Base-by-base conservation (phyloP, 2,888 invertebrate genomes). In the Smittia aterrima region DNA sequence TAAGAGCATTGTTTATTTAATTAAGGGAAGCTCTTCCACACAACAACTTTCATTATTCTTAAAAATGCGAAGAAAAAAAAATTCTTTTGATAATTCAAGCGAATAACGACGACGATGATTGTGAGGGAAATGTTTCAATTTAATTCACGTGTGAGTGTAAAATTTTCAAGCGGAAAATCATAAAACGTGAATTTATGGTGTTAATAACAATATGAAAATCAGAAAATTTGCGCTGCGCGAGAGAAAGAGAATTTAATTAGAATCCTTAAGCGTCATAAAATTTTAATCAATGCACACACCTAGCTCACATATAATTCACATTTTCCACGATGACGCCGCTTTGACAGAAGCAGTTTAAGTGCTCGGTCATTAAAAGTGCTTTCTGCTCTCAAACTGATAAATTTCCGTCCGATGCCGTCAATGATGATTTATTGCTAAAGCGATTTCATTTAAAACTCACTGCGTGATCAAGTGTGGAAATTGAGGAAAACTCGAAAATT, bases 161-260 rank as follows among this genome's bases (percentile, higher is more conserved):
- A 58, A 58, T 22, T 58, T 3, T 22, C 7, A 22, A 6, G 58
- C 22, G 47, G 32, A n/a, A 47, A 22, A 18, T 58, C 58, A 22
- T 58, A 58, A 58, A 58, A n/a, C n/a, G n/a, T 58, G 18, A 20
- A 58, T 58, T 58, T 58, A 58, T 58, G 58, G 22, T n/a, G 18
- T 58, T 58, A 58, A 13, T 58, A 58, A 58, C 58, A 58, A 58
- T 58, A 20, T 22, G 22, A 58, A 38, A 58, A 58, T 58, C 58
- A 58, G 18, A 58, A 32, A 58, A 58, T 58, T 58, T n/a, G n/a
- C n/a, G 58, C 58, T 58, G 58, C n/a, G n/a, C n/a, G n/a, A n/a
- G n/a, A n/a, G n/a, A n/a, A n/a, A n/a, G 58, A 58, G n/a, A 58
- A 58, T 58, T 58, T 58, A 58, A 58, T 58, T 58, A 58, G 58